Percentiles rank a stretch among this genome's conserved stretches.
Evolutionary conservation across 2,797 vertebrate species (phyloP).

Genomic region (Danio tinwini): DNA sequence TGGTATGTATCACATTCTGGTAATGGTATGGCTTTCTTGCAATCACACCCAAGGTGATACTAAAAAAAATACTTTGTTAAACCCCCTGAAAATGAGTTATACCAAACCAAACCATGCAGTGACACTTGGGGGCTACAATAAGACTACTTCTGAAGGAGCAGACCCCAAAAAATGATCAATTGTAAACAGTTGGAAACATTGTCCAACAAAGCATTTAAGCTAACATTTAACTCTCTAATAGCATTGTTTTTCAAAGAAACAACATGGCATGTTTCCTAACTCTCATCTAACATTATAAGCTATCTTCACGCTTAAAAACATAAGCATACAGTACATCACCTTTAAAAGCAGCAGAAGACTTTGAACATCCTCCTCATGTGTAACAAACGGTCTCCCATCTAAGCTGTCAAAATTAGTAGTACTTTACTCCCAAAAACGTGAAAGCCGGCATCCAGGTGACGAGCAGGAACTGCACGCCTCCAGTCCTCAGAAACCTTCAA

Average conservation of each 20-base stretch:
- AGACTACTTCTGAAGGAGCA: background rate
- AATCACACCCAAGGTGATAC: no score
- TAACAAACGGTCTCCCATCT: background rate
- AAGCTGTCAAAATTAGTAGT: conserved; percentile 6
- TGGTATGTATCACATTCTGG: no score
- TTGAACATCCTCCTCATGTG: background rate
- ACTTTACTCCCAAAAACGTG: background rate
- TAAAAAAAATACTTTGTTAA: no score
- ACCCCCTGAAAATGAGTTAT: background rate
- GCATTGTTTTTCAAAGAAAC: no score
- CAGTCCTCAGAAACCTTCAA: background rate
- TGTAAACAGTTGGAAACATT: no score
- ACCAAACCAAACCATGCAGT: background rate
- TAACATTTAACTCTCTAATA: no score
- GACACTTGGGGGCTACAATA: background rate
- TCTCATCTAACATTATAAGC: no score
- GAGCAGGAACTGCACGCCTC: conserved; percentile 4
- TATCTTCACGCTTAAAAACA: no score
- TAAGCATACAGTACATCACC: background rate
- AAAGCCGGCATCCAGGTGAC: conserved; percentile 21
- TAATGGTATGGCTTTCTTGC: no score
- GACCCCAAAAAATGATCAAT: no score
- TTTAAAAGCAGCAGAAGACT: background rate
- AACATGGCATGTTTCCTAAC: no score
- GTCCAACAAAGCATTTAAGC: no score